Base-by-base conservation (phyloP, 2,113 vertebrate species). In the Arenaria interpres region DNA sequence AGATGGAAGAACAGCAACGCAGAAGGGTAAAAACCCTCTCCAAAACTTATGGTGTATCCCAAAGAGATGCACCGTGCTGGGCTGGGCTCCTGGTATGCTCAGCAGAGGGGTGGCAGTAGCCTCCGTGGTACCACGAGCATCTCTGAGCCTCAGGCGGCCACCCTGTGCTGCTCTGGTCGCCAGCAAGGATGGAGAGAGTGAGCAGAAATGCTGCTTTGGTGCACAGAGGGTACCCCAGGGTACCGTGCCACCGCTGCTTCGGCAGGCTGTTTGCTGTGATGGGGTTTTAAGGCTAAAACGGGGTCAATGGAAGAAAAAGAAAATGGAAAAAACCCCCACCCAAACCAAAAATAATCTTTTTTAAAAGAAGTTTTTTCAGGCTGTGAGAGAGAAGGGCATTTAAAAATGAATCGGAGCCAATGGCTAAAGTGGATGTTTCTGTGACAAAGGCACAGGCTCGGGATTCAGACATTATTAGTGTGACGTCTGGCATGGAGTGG, bases 11-110 rank as follows among this genome's bases (percentile, higher is more conserved):
- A 35, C 35, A 85, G n/a, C 54, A 68, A 39, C 30, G 14, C 0
- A 0, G 53, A 43, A 37, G 8, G 33, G 17, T n/a, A 27, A 75
- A 75, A 75, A 15, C 10, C 24, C 16, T 24, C 21, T 60, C 10
- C n/a, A 57, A 48, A 75, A 76, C 25, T 33, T 33, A 4, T 2
- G 1, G 24, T 14, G 28, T 63, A 28, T 46, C 63, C 50, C 7
- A 1, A 19, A 19, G 4, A 7, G 71, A 18, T 24, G 15, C 14
- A 5, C 62, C 1, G 1, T 0, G 1, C 63, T 63, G 50, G 68
- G 3, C 0, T 46, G 41, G 37, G 43, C 39, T 64, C 27, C 15
- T 15, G 41, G 41, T 8, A 17, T 30, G n/a, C 39, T 45, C 82
- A 43, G 35, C 1, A 1, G 46, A 68, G 24, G 24, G 24, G 37